Conservation (phyloP, 2,797 vertebrate species). For the Eupleurogrammus muticus region DNA sequence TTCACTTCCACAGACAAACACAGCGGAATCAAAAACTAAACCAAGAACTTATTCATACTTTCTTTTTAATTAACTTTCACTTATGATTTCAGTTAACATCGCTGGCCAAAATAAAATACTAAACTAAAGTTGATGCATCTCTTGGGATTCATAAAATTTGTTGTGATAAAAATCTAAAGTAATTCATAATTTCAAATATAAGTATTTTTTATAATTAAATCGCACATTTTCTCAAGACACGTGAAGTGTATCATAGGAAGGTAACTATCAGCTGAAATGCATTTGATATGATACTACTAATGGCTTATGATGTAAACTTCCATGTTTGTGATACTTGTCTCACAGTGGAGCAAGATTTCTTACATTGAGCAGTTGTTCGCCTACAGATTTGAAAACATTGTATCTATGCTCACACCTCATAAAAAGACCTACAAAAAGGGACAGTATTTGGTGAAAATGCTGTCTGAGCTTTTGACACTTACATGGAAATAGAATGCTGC, state of each 20-base stretch:
- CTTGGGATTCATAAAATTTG: too few species aligned
- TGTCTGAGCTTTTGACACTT: background rate
- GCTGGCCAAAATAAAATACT: too few species aligned
- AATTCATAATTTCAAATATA: too few species aligned
- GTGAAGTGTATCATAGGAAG: background rate
- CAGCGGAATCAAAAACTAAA: conserved; percentile 10
- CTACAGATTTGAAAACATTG: background rate
- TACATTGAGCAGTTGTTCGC: background rate
- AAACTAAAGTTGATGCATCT: too few species aligned
- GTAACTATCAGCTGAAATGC: background rate
- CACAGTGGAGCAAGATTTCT: background rate
- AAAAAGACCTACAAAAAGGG: background rate
- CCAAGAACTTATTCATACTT: conserved; percentile 6
- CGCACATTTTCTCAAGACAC: too few species aligned
- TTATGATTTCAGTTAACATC: background rate
- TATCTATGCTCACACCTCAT: background rate
- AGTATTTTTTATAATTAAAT: too few species aligned
- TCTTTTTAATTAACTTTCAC: background rate
- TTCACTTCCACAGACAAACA: conserved; percentile 19
- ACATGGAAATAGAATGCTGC: conserved; percentile 6
- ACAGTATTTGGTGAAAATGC: background rate
- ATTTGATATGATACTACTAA: background rate
- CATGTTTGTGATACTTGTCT: background rate
- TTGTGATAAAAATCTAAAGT: too few species aligned
- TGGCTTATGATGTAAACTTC: background rate